Conservation (phyloP, 2,797 vertebrate species). For the Scyliorhinus canicula region DNA sequence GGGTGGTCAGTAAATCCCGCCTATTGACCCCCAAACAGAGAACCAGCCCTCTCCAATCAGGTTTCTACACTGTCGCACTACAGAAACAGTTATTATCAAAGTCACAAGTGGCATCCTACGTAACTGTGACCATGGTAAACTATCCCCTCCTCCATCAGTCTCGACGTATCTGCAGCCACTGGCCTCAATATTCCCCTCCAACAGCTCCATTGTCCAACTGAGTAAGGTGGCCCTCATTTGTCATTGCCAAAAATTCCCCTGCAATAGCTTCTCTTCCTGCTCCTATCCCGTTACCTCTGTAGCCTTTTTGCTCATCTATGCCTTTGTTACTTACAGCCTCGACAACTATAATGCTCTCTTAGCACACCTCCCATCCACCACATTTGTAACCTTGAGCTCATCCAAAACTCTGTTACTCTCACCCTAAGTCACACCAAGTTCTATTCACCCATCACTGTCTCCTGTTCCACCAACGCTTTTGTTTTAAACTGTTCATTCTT, state of each 20-base stretch:
- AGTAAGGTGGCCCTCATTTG: not conserved
- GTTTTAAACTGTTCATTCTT: not conserved
- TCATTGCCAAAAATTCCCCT: not conserved
- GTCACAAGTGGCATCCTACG: not conserved
- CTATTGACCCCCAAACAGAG: too few relatives aligned
- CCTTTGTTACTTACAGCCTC: not conserved
- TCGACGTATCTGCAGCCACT: not conserved
- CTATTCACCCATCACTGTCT: not conserved
- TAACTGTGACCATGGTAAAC: not conserved
- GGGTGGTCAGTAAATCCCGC: too few relatives aligned
- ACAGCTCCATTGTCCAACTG: not conserved
- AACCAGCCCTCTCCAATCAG: not conserved
- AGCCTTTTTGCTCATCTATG: not conserved
- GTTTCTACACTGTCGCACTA: not conserved
- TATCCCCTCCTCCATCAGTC: not conserved
- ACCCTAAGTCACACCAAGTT: not conserved
- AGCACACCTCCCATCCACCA: not conserved
- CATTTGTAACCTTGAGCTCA: not conserved
- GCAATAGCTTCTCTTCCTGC: not conserved
- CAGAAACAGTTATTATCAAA: not conserved
- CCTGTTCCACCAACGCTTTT: not conserved
- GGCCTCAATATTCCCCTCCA: not conserved
- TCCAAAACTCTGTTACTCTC: not conserved
- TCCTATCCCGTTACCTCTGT: not conserved
- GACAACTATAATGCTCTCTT: not conserved